Evolutionary conservation across 2,797 vertebrate genomes (phyloP).

Genomic region (Petrocephalus sullivani): DNA sequence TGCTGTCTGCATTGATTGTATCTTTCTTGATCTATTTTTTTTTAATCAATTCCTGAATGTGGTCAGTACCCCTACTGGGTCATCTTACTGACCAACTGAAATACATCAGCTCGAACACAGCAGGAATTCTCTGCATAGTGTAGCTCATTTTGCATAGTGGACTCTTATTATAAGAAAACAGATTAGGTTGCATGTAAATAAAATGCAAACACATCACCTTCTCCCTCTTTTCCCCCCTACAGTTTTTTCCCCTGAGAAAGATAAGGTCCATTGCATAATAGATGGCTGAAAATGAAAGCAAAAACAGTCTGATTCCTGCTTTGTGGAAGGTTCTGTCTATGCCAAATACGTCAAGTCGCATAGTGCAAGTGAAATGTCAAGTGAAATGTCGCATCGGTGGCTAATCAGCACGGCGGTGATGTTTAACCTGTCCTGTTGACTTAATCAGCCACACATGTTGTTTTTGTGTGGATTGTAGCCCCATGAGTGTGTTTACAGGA

Average conservation of each 20-base stretch:
- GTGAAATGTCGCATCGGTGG: neutral
- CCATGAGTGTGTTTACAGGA: neutral
- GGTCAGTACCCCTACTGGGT: neutral
- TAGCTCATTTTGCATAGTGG: slow-evolving; percentile 21
- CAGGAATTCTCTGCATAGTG: slow-evolving; percentile 38
- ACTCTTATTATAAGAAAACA: neutral
- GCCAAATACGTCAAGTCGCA: neutral
- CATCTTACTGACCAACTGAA: slow-evolving; percentile 7
- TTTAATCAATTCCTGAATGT: neutral
- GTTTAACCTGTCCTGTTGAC: slow-evolving; percentile 53
- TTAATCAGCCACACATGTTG: slow-evolving; percentile 36
- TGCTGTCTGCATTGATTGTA: slow-evolving; percentile 21
- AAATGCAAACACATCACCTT: slow-evolving; percentile 25
- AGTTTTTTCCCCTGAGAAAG: neutral
- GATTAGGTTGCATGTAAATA: slow-evolving; percentile 18
- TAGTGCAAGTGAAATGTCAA: neutral
- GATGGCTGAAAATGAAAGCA: slow-evolving; percentile 32
- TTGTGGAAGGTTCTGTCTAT: slow-evolving; percentile 22
- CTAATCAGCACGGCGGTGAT: slow-evolving; percentile 28
- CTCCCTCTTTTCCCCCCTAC: neutral
- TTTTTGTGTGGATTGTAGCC: neutral
- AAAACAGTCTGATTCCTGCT: slow-evolving; percentile 43
- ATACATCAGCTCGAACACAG: slow-evolving; percentile 30
- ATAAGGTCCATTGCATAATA: slow-evolving; percentile 41
- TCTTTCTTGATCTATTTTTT: slow-evolving; percentile 18